Conservation (phyloP, 2,888 invertebrate species). For the Notocelia uddmanniana region DNA sequence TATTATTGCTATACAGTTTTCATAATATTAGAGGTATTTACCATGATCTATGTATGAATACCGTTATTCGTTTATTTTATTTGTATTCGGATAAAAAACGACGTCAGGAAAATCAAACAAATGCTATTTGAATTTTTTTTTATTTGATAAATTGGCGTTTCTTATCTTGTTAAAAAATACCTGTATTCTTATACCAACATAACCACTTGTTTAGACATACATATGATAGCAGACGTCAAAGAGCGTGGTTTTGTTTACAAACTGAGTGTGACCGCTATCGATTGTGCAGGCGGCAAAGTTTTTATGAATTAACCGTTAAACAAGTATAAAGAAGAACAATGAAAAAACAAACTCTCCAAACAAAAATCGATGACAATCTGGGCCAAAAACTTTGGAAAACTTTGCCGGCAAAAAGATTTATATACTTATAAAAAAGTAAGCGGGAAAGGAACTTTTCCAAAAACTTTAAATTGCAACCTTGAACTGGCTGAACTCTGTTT, state of each 20-base stretch:
- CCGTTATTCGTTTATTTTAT: neutral
- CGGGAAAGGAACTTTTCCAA: constrained; percentile 84
- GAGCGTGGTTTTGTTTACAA: constrained; percentile 71
- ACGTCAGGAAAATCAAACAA: neutral
- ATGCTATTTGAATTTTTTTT: neutral
- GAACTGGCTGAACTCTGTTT: constrained; percentile 84
- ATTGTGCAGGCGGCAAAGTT: constrained; percentile 82
- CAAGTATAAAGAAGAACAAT: constrained; percentile 86
- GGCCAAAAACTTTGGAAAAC: constrained; percentile 84
- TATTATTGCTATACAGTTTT: constrained; percentile 51
- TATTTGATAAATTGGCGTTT: too few species aligned
- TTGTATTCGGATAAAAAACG: neutral
- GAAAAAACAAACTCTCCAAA: constrained; percentile 86
- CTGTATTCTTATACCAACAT: neutral
- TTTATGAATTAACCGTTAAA: constrained; percentile 86
- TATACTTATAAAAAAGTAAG: constrained; percentile 86
- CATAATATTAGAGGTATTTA: constrained; percentile 14
- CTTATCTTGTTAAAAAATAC: too few species aligned
- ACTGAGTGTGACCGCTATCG: constrained; percentile 74
- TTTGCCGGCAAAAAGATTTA: constrained; percentile 86
- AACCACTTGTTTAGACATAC: neutral
- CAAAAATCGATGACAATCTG: constrained; percentile 87
- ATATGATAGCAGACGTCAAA: constrained; percentile 2
- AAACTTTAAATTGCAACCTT: constrained; percentile 87
- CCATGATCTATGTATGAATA: constrained; percentile 1